Conservation (phyloP, 1,140 invertebrate species). For the Belonocnema kinseyi region DNA sequence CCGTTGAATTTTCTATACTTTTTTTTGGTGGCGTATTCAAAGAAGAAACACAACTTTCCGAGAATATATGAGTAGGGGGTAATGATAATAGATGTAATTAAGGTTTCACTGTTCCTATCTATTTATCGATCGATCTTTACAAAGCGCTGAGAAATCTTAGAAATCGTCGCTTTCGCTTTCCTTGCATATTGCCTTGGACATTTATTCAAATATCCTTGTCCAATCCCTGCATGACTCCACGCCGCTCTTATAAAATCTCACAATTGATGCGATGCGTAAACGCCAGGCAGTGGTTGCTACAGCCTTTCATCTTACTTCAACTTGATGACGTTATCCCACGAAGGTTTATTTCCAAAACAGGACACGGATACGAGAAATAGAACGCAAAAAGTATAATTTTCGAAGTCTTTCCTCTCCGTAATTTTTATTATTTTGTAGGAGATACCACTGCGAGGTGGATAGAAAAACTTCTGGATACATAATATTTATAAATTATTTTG, state of each 20-base stretch:
- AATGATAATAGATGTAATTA: background rate
- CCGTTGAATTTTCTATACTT: no score
- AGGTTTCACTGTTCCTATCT: background rate
- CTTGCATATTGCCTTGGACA: constrained; percentile 28
- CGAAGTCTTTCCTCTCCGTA: background rate
- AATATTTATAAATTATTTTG: no score
- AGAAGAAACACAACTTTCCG: no score
- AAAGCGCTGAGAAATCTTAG: constrained; percentile 12
- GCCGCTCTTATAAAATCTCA: constrained; percentile 10
- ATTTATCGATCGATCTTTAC: constrained; percentile 5
- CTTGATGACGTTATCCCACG: constrained; percentile 15
- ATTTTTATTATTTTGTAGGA: background rate
- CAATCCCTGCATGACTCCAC: constrained; percentile 12
- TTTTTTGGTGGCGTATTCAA: no score
- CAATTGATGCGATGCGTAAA: constrained; percentile 2
- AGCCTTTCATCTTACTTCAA: constrained; percentile 25
- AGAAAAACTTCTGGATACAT: no score
- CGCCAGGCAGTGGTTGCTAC: background rate
- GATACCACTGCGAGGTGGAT: no score
- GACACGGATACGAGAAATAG: background rate
- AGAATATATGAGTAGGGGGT: background rate
- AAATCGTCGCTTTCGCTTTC: constrained; percentile 29
- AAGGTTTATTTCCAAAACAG: constrained; percentile 24
- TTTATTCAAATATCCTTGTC: constrained; percentile 33
- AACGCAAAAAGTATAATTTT: background rate